Base-by-base conservation (phyloP, 2,888 invertebrate genomes). In the Glaucopsyche alexis region DNA sequence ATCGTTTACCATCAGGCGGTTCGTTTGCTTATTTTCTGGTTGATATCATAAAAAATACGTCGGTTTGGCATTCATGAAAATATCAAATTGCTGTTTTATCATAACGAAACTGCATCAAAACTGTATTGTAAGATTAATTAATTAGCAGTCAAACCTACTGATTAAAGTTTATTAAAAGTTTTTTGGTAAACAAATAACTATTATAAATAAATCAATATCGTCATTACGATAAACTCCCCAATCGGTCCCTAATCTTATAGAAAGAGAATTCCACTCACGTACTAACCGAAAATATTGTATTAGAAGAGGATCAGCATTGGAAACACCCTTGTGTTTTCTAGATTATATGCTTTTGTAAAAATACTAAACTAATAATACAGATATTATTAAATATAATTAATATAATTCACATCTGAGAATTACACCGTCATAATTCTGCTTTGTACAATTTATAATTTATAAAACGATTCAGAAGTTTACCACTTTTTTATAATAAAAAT, bases 191-290 rank as follows among this genome's bases (percentile, higher is more conserved):
- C 11, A 60, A 60, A 60, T 60, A 11, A 60, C 29, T 60, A 19
- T 60, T 60, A 13, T 29, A 38, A 60, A 60, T 60, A 60, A 60
- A 29, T 38, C 29, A 60, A 60, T 60, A 60, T 29, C 29, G 6
- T 11, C 29, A 60, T 60, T 60, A 29, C 60, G 60, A 14, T 60
- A 60, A 60, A 60, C 60, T 60, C 60, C 60, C 60, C 60, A 60
- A 60, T 60, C 60, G 29, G 13, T 2, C 60, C 60, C 60, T 60
- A 60, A 60, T 29, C 60, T 60, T 9, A 7, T 7, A 60, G 29
- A 7, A 60, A 29, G 7, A 38, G 29, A 29, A 60, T 29, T 60
- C 60, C 7, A 13, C 13, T 60, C 60, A 60, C 60, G 60, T 60
- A 60, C 60, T 2, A 6, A 60, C 13, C 14, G 60, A 60, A 60